Conservation (phyloP, 2,113 vertebrate genomes). For the Tringa solitaria region DNA sequence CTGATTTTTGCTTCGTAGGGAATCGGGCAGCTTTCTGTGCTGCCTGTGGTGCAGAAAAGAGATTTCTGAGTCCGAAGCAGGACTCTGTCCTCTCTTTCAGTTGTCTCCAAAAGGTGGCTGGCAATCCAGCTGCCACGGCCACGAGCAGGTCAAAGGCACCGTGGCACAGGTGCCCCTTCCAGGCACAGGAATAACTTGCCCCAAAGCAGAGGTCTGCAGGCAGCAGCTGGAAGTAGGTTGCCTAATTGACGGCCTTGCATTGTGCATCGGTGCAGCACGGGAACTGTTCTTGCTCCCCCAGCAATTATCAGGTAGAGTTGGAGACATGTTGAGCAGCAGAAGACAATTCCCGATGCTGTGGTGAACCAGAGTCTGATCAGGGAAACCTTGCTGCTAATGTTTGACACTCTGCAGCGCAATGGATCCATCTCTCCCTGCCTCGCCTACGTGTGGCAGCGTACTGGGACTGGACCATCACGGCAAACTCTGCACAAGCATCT, state of each 20-base stretch:
- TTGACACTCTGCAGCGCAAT: background rate
- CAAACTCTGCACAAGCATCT: background rate
- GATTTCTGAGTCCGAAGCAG: background rate
- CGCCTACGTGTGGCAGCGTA: fast-evolving
- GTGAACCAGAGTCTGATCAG: background rate
- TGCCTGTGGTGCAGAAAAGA: background rate
- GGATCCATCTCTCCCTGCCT: background rate
- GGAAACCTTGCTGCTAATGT: fast-evolving
- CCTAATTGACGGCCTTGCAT: background rate
- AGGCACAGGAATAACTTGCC: background rate
- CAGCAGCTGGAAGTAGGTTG: background rate
- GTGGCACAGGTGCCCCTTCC: background rate
- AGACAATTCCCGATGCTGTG: background rate
- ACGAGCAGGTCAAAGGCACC: background rate
- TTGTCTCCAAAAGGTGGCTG: background rate
- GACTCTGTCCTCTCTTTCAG: background rate
- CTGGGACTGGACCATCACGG: fast-evolving
- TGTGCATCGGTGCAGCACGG: background rate
- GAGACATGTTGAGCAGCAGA: background rate
- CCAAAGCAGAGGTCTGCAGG: background rate
- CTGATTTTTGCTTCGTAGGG: background rate
- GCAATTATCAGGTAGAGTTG: background rate
- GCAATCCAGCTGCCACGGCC: background rate
- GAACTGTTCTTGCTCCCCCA: background rate
- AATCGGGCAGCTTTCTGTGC: background rate